Base-by-base conservation (phyloP, 2,113 vertebrate species). In the Pteropus alecto region DNA sequence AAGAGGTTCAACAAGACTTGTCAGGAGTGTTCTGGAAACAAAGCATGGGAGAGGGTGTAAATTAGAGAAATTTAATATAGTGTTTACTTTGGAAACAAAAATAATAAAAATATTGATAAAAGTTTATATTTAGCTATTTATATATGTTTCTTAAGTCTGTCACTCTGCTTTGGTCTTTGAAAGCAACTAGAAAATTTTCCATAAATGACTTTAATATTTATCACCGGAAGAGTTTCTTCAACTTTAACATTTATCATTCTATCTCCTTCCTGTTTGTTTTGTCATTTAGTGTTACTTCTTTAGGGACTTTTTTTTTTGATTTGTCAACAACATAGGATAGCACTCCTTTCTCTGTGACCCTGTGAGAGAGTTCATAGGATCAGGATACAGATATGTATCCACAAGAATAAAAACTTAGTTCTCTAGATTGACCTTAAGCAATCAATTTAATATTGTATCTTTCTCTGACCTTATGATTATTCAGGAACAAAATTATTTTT, bases 241-340 rank as follows among this genome's bases (percentile, higher is more conserved):
- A 19, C 35, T 51, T 81, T 41, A 90, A 22, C 46, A 77, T 83
- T 90, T 83, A n/a, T 93, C 79, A 74, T 94, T 89, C 93, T 68
- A 61, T 94, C 81, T 58, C 41, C 94, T 98, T 97, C 92, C 96
- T 97, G 71, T 96, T 97, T 91, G 67, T 74, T 92, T 95, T 95
- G 41, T 76, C 33, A 12, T 56, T 60, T 68, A 77, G 35, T 0
- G 9, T 54, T 33, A 70, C 51, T 95, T 68, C 65, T 97, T 87
- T 41, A 46, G 58, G 79, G 65, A 41, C 4, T 68, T 95, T 93
- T 86, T 41, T 22, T 68, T 95, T 81, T 77, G 58, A 61, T 89
- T 94, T 83, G 60, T 96, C 92, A 84, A 43, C 92, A 93, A 65
- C 33, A 28, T 65, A 13, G 56, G 30, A 35, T 87, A 88, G 83